Percentiles rank a stretch among this genome's conserved stretches.
These are phyloP conservation scores for Pseudolaguvia tuberculata DNA, from an alignment of 2,113 vertebrate genomes.

Conservation along the genomic window DNA sequence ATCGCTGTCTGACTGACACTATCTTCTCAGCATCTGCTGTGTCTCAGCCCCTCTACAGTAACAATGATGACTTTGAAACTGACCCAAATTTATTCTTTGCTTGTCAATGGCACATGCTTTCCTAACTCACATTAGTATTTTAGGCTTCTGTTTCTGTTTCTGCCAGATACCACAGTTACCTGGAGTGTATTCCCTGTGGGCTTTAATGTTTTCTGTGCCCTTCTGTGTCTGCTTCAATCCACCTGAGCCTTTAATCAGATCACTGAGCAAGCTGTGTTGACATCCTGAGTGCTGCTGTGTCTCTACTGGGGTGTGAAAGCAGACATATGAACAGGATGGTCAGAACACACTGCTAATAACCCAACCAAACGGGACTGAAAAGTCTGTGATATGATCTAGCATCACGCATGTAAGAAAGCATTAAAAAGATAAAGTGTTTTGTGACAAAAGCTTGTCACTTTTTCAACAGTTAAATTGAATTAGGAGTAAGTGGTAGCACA, in stretches of 20 bases:
- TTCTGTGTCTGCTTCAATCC: constrained; percentile 46
- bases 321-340: constrained; percentile 6
- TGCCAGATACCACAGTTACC: background rate
- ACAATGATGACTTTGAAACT: too few species aligned
- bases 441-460: background rate
- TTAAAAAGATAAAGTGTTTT: constrained; percentile 25
- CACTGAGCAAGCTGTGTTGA: constrained; percentile 43
- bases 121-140: background rate
- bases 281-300: constrained; percentile 19
- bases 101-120: background rate
- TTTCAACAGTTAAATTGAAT: constrained; percentile 11
- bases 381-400: background rate
- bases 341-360: background rate
- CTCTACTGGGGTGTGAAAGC: constrained; percentile 23
- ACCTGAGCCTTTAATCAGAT: constrained; percentile 57
- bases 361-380: background rate
- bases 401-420: background rate
- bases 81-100: too few species aligned
- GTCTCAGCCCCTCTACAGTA: too few species aligned
- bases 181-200: constrained; percentile 5
- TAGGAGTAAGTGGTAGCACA: too few species aligned
- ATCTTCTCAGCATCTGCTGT: too few species aligned
- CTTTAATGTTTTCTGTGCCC: constrained; percentile 28
- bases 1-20: too few species aligned
- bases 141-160: too few species aligned